phyloP scores from a whole-genome alignment of 2,888 invertebrate genomes.

The Drosophila mimetica region DNA sequence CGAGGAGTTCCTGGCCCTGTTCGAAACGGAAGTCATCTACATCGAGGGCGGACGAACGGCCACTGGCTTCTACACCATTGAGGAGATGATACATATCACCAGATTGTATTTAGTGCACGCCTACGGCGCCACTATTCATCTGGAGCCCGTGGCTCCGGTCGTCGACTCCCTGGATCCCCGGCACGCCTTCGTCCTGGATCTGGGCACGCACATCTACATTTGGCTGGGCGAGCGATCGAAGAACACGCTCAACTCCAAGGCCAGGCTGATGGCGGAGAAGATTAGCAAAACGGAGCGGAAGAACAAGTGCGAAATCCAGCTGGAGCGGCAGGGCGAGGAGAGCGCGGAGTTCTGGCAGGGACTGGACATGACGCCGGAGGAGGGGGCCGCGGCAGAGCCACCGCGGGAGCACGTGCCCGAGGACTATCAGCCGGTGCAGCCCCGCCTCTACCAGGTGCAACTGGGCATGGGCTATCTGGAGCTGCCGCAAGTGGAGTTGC shows the following conservation, averaged over 20 bases:
- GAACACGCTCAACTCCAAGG: constrained; percentile 93
- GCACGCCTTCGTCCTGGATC: constrained; percentile 96
- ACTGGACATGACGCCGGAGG: constrained; percentile 85
- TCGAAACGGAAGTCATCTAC: constrained; percentile 95
- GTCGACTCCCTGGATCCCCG: constrained; percentile 93
- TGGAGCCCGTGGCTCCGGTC: constrained; percentile 93
- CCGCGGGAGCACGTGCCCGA: constrained; percentile 83
- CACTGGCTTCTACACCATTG: constrained; percentile 98
- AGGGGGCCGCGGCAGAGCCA: constrained; percentile 83
- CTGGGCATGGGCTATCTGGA: constrained; percentile 99
- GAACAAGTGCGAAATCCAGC: constrained; percentile 95
- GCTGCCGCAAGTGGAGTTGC: constrained; percentile 94
- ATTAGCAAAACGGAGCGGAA: constrained; percentile 99
- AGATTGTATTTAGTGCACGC: constrained; percentile 95
- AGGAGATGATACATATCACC: constrained; percentile 93
- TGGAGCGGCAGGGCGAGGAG: constrained; percentile 93
- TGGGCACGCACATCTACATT: constrained; percentile 92
- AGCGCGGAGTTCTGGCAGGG: constrained; percentile 93
- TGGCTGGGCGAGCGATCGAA: constrained; percentile 93
- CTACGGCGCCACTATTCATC: constrained; percentile 93
- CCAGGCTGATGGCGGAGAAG: constrained; percentile 95
- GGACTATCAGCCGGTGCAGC: constrained; percentile 83
- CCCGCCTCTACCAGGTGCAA: constrained; percentile 96
- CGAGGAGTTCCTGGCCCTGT: constrained; percentile 96
- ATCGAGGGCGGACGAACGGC: constrained; percentile 98